phyloP scores from a whole-genome alignment of 2,888 invertebrate genomes.

The Athripsodes cinereus region DNA sequence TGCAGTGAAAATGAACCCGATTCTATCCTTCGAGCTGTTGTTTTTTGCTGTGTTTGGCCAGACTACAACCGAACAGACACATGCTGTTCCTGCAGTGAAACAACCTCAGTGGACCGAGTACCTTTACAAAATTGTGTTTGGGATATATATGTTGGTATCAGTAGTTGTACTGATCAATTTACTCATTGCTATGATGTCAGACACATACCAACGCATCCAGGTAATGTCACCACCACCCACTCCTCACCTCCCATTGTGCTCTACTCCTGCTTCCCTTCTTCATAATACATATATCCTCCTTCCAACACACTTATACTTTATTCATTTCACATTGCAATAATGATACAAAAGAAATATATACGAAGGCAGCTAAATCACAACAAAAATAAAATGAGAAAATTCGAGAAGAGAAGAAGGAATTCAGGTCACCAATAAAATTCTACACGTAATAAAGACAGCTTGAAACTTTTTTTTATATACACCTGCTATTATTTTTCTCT shows the following conservation, averaged over 20 bases:
- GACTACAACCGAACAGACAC: constrained; percentile 75
- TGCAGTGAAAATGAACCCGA: constrained; percentile 86
- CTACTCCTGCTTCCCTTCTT: neutral
- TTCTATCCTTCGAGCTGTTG: constrained; percentile 92
- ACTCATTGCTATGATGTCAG: constrained; percentile 99
- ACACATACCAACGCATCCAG: constrained; percentile 98
- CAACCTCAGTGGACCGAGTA: constrained; percentile 81
- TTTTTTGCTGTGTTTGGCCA: constrained; percentile 99
- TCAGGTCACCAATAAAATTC: no score
- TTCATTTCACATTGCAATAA: no score
- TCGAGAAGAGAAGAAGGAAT: no score
- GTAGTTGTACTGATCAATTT: constrained; percentile 98
- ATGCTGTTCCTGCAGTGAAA: constrained; percentile 55
- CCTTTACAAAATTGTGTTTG: constrained; percentile 82
- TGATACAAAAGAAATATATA: no score
- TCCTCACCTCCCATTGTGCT: neutral
- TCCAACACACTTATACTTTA: neutral
- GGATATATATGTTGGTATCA: constrained; percentile 97
- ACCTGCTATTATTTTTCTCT: no score
- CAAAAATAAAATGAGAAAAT: no score
- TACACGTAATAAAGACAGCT: no score
- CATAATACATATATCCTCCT: neutral
- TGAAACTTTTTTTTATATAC: no score
- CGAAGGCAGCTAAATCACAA: no score
- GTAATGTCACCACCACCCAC: constrained; percentile 49